These are phyloP conservation scores for Rhaphigaster nebulosa DNA, from an alignment of 2,888 invertebrate species.

Conservation along the genomic window DNA sequence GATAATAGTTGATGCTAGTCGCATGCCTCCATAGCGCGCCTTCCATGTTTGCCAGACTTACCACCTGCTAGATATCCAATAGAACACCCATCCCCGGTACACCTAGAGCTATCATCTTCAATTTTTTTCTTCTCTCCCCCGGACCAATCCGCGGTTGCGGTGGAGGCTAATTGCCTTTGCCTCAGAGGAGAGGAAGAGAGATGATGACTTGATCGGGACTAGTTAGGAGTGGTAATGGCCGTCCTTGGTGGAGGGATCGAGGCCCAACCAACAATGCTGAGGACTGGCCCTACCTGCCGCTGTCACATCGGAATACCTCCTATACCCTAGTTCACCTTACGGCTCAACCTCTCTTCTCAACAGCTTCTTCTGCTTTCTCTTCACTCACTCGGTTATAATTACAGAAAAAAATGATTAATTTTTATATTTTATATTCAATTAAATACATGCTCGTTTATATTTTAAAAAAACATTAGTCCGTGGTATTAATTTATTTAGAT, in stretches of 20 bases:
- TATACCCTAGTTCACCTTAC: constrained; percentile 30
- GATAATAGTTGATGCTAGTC: neutral
- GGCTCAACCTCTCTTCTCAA: neutral
- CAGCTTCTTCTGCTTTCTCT: neutral
- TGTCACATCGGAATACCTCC: neutral
- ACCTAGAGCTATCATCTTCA: neutral
- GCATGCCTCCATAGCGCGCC: neutral
- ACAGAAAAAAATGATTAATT: neutral
- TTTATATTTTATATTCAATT: too few relatives aligned
- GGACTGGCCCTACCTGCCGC: constrained; percentile 26
- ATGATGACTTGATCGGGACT: constrained; percentile 54
- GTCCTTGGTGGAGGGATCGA: neutral
- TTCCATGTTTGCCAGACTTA: neutral
- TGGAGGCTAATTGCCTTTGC: neutral
- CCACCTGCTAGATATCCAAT: neutral
- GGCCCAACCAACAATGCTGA: neutral
- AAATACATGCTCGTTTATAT: too few relatives aligned
- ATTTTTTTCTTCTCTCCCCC: neutral
- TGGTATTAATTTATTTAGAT: too few relatives aligned
- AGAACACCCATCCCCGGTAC: neutral
- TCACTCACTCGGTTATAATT: neutral
- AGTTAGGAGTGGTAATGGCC: constrained; percentile 53
- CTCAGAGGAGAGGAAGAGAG: neutral
- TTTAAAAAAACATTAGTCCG: too few relatives aligned
- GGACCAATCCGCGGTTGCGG: constrained; percentile 16